phyloP scores from a whole-genome alignment of 2,113 vertebrate genomes.

The Siniperca chuatsi region DNA sequence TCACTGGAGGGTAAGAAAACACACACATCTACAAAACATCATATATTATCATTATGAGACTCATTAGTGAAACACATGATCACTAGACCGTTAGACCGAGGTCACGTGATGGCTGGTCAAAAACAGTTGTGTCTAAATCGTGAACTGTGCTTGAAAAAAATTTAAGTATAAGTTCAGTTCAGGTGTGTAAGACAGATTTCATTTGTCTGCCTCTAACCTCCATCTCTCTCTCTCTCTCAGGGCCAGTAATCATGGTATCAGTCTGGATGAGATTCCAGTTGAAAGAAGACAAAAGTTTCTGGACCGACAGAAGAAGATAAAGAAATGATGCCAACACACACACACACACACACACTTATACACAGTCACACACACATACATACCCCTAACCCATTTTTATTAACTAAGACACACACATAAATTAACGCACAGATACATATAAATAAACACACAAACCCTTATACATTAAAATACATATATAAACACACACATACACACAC shows the following conservation, averaged over 20 bases:
- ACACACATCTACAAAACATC: neutral
- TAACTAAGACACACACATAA: neutral
- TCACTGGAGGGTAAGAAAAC: conserved; percentile 63
- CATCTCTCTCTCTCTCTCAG: conserved; percentile 62
- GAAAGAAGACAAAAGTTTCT: conserved; percentile 86
- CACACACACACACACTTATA: neutral
- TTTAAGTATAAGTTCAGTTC: no score
- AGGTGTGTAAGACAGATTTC: no score
- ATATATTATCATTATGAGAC: neutral
- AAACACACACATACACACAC: neutral
- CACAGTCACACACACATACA: neutral
- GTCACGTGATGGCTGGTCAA: neutral
- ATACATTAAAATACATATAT: no score
- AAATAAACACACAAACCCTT: neutral
- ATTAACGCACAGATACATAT: neutral
- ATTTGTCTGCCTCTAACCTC: neutral
- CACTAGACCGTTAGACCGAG: no score
- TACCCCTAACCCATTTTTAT: no score
- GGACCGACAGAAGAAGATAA: conserved; percentile 79
- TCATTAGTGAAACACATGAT: neutral
- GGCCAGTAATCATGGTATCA: conserved; percentile 89
- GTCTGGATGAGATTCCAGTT: conserved; percentile 87
- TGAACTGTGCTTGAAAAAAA: no score
- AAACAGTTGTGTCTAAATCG: no score
- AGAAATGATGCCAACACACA: conserved; percentile 54